These are phyloP conservation scores for Chrysotoxum bicinctum DNA, from an alignment of 2,888 invertebrate species.

Conservation along the genomic window DNA sequence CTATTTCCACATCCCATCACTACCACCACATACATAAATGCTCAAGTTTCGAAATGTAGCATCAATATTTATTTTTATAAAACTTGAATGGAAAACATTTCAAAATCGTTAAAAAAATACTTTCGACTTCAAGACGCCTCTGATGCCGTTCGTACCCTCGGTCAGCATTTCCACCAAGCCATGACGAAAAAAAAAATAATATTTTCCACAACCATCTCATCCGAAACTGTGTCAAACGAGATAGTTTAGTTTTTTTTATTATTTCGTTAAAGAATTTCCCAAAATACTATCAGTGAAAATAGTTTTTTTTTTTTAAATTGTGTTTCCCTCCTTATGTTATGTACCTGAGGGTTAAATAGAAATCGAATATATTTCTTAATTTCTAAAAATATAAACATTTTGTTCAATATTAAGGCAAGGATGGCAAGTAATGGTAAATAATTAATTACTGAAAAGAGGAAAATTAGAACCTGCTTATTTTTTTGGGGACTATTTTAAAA, in stretches of 20 bases:
- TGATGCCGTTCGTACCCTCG: neutral
- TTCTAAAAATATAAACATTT: no score
- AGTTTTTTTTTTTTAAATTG: neutral
- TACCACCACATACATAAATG: no score
- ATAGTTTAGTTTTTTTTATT: neutral
- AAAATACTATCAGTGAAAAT: neutral
- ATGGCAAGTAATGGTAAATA: no score
- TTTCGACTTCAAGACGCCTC: neutral
- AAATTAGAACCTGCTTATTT: no score
- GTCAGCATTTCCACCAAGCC: neutral
- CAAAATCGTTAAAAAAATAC: constrained; percentile 1
- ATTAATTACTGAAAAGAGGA: no score
- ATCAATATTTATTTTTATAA: neutral
- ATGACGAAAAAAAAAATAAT: neutral
- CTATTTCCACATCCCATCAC: neutral
- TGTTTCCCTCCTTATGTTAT: no score
- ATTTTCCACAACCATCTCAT: neutral
- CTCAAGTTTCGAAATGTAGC: neutral
- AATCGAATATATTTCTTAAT: no score
- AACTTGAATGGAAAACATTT: neutral
- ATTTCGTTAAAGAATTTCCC: neutral
- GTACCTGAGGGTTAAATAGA: no score
- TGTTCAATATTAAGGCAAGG: no score
- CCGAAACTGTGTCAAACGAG: neutral
- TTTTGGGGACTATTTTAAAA: no score